These are phyloP conservation scores for Bradysia coprophila DNA, from an alignment of 1,140 invertebrate genomes.

Conservation along the genomic window DNA sequence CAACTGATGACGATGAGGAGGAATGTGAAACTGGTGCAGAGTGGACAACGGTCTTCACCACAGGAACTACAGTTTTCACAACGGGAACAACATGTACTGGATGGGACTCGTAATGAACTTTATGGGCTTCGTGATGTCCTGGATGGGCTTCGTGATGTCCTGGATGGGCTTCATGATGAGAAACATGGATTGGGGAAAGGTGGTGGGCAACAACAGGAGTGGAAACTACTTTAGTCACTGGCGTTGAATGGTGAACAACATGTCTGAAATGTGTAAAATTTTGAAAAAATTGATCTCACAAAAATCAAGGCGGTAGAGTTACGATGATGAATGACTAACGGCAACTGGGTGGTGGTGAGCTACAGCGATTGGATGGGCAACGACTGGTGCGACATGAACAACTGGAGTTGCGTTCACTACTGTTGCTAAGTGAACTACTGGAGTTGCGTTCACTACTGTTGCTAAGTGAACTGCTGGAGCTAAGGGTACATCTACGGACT, in stretches of 20 bases:
- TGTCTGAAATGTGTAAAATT: background rate
- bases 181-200: background rate
- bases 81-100: too few species aligned
- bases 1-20: too few species aligned
- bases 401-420: background rate
- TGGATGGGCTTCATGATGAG: background rate
- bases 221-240: background rate
- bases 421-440: too few species aligned
- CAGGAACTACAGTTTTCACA: too few species aligned
- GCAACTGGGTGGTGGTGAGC: background rate
- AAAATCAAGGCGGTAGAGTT: background rate
- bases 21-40: background rate
- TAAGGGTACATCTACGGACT: too few species aligned
- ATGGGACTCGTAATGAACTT: too few species aligned
- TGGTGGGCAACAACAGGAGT: background rate
- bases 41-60: background rate
- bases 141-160: too few species aligned
- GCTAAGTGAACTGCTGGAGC: too few species aligned
- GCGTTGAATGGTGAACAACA: background rate
- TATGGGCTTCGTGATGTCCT: too few species aligned
- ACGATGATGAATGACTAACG: slow-evolving; percentile 2
- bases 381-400: slow-evolving; percentile 12
- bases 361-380: background rate
- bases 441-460: too few species aligned
- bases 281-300: background rate